phyloP scores from a whole-genome alignment of 2,888 invertebrate genomes.

The Asteroscopus sphinx region DNA sequence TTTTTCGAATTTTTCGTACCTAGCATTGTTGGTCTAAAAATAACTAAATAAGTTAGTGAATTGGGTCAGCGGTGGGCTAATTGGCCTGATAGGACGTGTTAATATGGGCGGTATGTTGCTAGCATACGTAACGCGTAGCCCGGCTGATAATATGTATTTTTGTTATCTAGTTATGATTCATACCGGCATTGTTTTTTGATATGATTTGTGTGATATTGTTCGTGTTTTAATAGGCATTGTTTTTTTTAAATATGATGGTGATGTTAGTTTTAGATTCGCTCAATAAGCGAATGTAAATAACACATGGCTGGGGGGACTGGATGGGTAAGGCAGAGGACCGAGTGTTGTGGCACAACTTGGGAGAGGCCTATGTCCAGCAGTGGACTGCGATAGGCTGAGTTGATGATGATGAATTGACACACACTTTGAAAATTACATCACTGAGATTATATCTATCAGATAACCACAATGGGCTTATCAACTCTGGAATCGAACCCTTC shows the following conservation, averaged over 20 bases:
- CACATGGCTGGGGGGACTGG: too few relatives aligned
- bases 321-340: too few relatives aligned
- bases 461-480: too few relatives aligned
- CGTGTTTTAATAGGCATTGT: constrained; percentile 6
- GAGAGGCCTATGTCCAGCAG: too few relatives aligned
- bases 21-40: constrained; percentile 8
- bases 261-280: not conserved
- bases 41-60: constrained; percentile 28
- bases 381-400: too few relatives aligned
- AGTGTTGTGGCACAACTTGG: too few relatives aligned
- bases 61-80: constrained; percentile 33
- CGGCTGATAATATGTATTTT: constrained; percentile 24
- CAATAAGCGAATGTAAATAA: not conserved
- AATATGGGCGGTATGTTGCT: constrained; percentile 22
- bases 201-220: constrained; percentile 10
- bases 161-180: constrained; percentile 39
- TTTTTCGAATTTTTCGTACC: not conserved
- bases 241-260: not conserved
- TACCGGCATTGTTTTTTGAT: constrained; percentile 17
- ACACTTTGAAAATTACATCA: too few relatives aligned
- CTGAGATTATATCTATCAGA: too few relatives aligned
- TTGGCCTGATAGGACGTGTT: constrained; percentile 31
- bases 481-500: too few relatives aligned
- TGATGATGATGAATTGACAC: too few relatives aligned
- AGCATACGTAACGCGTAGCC: constrained; percentile 19